Evolutionary conservation across 2,113 vertebrate genomes (phyloP), one percentile per base, ranked within the genome.

Genomic region (Notothenia coriiceps): DNA sequence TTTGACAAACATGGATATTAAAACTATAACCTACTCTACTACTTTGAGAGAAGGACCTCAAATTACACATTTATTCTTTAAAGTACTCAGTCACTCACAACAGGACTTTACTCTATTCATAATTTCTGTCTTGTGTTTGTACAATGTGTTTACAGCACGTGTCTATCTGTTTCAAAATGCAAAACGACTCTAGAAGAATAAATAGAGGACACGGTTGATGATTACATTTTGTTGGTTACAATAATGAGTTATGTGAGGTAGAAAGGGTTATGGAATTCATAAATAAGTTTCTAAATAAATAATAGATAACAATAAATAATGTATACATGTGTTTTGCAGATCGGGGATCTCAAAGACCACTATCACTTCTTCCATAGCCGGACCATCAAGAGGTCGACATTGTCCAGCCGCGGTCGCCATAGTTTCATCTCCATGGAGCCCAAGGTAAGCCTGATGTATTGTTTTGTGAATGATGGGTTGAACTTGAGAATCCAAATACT

Each of bases 371-470:
- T 97, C 94, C 98, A 99, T 82, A 99, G 98, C 92, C 96, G 97
- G 91, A 98, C 97, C 85, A 98, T 99, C 95, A 99, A 99, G 95
- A 97, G 98, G 88, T 99, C 98, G 62, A 96, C 97, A 89, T 93
- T 99, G 52, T 97, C 96, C 67, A 99, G 97, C 81, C 96, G 95
- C 91, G 98, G 98, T 90, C 96, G 94, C 63, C 98, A 99, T 94
- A 99, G 96, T 95, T 99, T 99, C 95, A 99, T 99, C 94, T 97
- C 98, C 89, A 98, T 99, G 98, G 98, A 99, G 94, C 98, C 98
- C 88, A 98, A 99, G 97, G 98, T 99, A 96, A 97, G 96, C 87
- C 87, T 84, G 91, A 47, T 25, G 7, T n/a, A 6, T 2, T 20
- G 12, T 66, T 79, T 43, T 18, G n/a, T 74, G 13, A 40, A 20